phyloP scores from a whole-genome alignment of 2,113 vertebrate genomes.

The Scopus umbretta region DNA sequence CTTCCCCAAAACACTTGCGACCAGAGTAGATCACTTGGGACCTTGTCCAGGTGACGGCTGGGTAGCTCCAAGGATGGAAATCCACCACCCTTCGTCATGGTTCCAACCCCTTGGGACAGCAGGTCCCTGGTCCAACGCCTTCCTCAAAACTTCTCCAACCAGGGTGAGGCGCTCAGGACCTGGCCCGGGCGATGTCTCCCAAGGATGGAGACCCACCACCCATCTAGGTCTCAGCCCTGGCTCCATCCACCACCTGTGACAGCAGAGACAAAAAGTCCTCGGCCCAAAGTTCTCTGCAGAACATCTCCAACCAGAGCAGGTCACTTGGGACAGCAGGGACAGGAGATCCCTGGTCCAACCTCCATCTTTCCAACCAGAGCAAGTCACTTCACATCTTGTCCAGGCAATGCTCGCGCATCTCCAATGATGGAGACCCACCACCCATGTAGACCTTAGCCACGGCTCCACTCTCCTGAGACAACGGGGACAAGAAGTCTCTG shows the following conservation, averaged over 20 bases:
- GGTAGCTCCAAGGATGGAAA: neutral
- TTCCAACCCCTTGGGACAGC: neutral
- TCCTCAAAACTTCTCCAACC: neutral
- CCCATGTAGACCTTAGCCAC: neutral
- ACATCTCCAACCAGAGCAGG: too few species aligned
- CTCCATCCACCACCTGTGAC: too few species aligned
- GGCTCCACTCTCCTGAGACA: neutral
- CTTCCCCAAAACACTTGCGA: too few species aligned
- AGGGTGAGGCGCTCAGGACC: neutral
- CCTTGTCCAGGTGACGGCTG: accelerated
- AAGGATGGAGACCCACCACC: neutral
- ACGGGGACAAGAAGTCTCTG: neutral
- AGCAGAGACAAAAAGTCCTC: too few species aligned
- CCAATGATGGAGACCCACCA: neutral
- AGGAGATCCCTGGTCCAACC: too few species aligned
- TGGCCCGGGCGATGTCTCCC: neutral
- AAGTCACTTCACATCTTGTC: too few species aligned
- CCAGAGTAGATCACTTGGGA: neutral
- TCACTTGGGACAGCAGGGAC: too few species aligned
- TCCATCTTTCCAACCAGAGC: too few species aligned
- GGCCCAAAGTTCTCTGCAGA: too few species aligned
- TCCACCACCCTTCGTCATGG: neutral
- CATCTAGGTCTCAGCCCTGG: neutral
- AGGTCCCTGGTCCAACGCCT: neutral
- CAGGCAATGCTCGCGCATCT: neutral